phyloP scores from a whole-genome alignment of 2,888 invertebrate species.

The Ametastegia equiseti region DNA sequence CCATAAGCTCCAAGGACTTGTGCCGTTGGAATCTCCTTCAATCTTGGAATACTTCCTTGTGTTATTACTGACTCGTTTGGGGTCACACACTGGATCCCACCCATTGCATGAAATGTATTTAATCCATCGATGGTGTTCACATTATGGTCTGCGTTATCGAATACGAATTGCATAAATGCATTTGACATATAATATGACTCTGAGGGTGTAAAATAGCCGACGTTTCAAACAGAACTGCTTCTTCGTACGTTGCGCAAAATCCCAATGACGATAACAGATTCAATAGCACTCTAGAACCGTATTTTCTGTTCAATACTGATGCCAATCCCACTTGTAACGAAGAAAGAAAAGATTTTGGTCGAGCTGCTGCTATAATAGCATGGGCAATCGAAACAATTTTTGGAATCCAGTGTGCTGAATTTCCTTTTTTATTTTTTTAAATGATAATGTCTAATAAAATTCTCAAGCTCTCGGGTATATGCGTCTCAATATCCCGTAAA shows the following conservation, averaged over 20 bases:
- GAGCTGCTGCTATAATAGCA: conserved; percentile 54
- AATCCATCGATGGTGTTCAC: conserved; percentile 33
- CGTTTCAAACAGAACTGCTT: neutral
- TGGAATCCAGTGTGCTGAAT: neutral
- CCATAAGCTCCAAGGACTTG: neutral
- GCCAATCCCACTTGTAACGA: conserved; percentile 62
- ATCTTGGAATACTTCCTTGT: neutral
- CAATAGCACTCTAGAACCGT: conserved; percentile 60
- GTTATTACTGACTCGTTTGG: too few species aligned
- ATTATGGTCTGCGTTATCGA: conserved; percentile 46
- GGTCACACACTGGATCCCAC: conserved; percentile 31
- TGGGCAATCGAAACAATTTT: conserved; percentile 19
- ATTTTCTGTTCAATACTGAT: conserved; percentile 61
- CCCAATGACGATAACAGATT: conserved; percentile 58
- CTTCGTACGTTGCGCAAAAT: neutral
- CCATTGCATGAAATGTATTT: conserved; percentile 42
- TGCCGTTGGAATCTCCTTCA: neutral
- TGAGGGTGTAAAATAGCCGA: conserved; percentile 21
- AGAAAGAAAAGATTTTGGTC: conserved; percentile 65
- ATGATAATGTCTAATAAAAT: conserved; percentile 54
- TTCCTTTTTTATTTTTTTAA: conserved; percentile 21
- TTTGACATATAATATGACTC: too few species aligned
- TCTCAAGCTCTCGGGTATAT: conserved; percentile 59
- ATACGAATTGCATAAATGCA: conserved; percentile 14
- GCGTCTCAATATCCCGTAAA: conserved; percentile 1